Conservation (phyloP, 2,797 vertebrate species). For the Oreortyx pictus region DNA sequence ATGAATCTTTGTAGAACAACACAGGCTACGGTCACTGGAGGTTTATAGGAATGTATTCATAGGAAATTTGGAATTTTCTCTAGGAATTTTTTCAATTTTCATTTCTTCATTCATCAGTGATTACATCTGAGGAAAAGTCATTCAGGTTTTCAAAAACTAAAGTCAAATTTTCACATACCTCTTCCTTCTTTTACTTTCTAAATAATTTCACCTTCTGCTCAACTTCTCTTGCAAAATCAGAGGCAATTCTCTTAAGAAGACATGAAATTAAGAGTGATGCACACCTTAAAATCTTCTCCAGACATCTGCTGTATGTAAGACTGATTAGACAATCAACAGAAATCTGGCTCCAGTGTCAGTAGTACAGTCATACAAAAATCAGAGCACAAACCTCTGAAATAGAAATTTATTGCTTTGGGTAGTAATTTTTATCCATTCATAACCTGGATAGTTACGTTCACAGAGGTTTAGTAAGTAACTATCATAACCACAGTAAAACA, state of each 20-base stretch:
- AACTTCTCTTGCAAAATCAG: not conserved
- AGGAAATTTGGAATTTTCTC: not conserved
- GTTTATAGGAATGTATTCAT: not conserved
- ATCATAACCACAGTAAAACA: not conserved
- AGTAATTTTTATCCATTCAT: not conserved
- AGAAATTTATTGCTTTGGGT: not conserved
- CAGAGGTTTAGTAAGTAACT: not conserved
- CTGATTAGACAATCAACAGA: not conserved
- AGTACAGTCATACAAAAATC: not conserved
- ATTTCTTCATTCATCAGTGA: not conserved
- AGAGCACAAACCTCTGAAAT: not conserved
- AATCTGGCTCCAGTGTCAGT: not conserved
- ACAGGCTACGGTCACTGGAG: rapidly evolving
- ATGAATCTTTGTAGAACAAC: not conserved
- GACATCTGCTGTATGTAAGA: not conserved
- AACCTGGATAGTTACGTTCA: not conserved
- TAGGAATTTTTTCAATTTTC: not conserved
- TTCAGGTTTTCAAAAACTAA: not conserved
- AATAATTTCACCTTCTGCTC: not conserved
- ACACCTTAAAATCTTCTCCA: not conserved
- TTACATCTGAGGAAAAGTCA: not conserved
- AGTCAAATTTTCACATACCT: not conserved
- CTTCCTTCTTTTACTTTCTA: not conserved
- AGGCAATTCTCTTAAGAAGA: not conserved
- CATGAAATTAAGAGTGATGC: not conserved